Evolutionary conservation across 2,113 vertebrate genomes (phyloP).

Genomic region (Pandion haliaetus): DNA sequence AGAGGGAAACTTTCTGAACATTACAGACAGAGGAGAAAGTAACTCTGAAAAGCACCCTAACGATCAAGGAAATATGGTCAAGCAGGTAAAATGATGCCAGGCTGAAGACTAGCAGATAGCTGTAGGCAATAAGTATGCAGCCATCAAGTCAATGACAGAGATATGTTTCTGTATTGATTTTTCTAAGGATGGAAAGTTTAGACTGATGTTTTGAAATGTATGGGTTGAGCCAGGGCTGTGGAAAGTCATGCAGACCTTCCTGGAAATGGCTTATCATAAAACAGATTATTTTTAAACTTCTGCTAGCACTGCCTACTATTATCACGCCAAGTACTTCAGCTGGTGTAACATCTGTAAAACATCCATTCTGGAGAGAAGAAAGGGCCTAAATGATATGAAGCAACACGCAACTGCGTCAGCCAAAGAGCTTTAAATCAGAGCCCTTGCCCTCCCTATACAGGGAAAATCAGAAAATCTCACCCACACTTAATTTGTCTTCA

Average conservation of each 20-base stretch:
- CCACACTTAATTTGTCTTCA: not conserved
- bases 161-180: slow-evolving; percentile 18
- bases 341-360: slow-evolving; percentile 18
- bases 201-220: slow-evolving; percentile 4
- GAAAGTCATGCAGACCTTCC: not conserved
- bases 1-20: not conserved
- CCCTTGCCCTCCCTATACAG: not conserved
- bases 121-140: not conserved
- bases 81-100: not conserved
- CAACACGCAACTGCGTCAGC: not conserved
- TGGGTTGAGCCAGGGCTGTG: not conserved
- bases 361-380: not conserved
- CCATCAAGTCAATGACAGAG: slow-evolving; percentile 12
- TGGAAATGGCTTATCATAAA: not conserved
- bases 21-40: not conserved
- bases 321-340: slow-evolving; percentile 1
- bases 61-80: not conserved
- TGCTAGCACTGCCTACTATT: not conserved
- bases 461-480: not conserved
- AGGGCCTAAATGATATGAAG: not conserved
- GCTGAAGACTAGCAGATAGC: not conserved
- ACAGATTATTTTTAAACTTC: not conserved
- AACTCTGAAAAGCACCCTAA: not conserved
- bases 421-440: not conserved
- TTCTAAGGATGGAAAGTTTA: not conserved